A percentile compares a stretch with the other conserved stretches of the same genome.
Evolutionary conservation across 2,888 invertebrate genomes (phyloP).

Genomic region (Gandaritis pyraliata): DNA sequence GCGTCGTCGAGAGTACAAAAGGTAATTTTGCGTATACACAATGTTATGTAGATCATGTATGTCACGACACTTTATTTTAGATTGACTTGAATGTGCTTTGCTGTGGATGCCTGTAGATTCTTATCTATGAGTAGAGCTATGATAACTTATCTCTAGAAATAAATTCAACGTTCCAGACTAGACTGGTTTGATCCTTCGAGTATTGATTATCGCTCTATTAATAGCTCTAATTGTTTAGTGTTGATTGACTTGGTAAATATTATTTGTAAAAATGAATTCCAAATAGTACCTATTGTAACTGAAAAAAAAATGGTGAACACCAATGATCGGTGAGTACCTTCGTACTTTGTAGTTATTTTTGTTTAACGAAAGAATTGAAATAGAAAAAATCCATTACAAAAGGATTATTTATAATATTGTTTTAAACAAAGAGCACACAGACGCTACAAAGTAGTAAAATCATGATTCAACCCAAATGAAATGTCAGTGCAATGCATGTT

Average conservation of each 20-base stretch:
- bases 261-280: too few relatives aligned
- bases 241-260: background rate
- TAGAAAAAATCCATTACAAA: too few relatives aligned
- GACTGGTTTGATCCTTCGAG: background rate
- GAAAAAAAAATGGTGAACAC: too few relatives aligned
- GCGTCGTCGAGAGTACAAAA: conserved; percentile 77
- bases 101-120: too few relatives aligned
- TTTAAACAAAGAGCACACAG: background rate
- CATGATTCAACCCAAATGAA: conserved; percentile 26
- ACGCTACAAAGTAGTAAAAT: conserved; percentile 2
- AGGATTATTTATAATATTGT: too few relatives aligned
- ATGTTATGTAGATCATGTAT: conserved; percentile 26
- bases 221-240: background rate
- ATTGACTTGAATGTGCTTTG: conserved; percentile 4
- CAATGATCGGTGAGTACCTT: too few relatives aligned
- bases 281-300: too few relatives aligned
- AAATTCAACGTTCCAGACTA: conserved; percentile 9
- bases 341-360: too few relatives aligned
- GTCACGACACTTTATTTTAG: conserved; percentile 32
- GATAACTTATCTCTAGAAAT: conserved; percentile 6
- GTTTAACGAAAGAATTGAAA: too few relatives aligned
- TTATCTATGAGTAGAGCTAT: background rate
- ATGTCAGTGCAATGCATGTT: conserved; percentile 30
- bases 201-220: background rate
- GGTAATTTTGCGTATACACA: conserved; percentile 59